Base-by-base conservation (phyloP, 1,140 invertebrate species). In the Ostrea denselamellosa region DNA sequence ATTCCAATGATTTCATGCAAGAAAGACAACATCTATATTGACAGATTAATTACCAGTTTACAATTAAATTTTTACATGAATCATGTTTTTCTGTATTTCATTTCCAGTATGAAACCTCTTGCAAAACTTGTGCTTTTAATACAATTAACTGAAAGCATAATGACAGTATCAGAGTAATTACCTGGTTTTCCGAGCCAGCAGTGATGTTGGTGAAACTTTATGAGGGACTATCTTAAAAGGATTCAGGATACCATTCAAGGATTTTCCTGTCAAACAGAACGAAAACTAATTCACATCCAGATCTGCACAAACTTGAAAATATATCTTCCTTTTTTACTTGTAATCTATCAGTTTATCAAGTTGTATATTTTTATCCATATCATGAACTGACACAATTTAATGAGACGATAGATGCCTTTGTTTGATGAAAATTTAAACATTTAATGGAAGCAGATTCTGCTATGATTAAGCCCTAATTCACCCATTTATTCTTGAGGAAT, bases 161-260 rank as follows among this genome's bases (percentile, higher is more conserved):
- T 44, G 34, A 44, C 5, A 44, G 62, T n/a, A n/a, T n/a, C n/a
- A n/a, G n/a, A n/a, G n/a, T 68, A 34, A 51, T 88, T 86, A 93
- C 93, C 92, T 92, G 68, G 87, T 56, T 91, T 93, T 93, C 44
- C 91, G 90, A 8, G 92, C 91, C 28, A 90, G 89, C 54, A 93
- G 89, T 22, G 91, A 93, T 12, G 84, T 83, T 52, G 89, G 87
- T 5, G 92, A 92, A 25, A 93, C 82, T 65, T 86, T 86, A 12
- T 93, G 87, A 22, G 92, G 91, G n/a, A 91, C 86, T 44, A 89
- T 91, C 14, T 86, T 88, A 85, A 93, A 93, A 9, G 91, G 90
- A 89, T 93, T 92, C 9, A 93, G 90, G 44, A 91, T 89, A 12
- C 91, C 91, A 12, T 91, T 89, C 88, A 92, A 85, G 7, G 87